Percentiles rank a stretch among this genome's conserved stretches.
Evolutionary conservation across 1,140 invertebrate species (phyloP).

Genomic region (Neuroterus valhalla): DNA sequence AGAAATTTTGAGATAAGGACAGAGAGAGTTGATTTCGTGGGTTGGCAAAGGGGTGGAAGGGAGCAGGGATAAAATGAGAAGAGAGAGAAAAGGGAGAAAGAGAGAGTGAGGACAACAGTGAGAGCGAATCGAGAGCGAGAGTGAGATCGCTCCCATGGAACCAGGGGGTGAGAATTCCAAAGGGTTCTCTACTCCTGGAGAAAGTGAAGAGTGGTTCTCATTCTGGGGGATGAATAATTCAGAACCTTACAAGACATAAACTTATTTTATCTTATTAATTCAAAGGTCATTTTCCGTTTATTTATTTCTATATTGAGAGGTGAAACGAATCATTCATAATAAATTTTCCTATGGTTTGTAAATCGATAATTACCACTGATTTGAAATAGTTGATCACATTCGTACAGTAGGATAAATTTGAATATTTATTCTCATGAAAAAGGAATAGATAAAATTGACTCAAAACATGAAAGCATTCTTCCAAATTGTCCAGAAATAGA

Average conservation of each 20-base stretch:
- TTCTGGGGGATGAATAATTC: constrained; percentile 32
- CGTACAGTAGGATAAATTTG: too few species aligned
- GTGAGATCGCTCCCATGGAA: constrained; percentile 61
- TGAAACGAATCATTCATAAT: too few species aligned
- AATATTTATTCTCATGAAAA: too few species aligned
- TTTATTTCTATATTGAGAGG: background rate
- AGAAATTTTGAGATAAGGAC: constrained; percentile 32
- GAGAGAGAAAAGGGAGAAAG: constrained; percentile 30
- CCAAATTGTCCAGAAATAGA: background rate
- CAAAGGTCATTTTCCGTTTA: constrained; percentile 11
- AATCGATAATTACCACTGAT: too few species aligned
- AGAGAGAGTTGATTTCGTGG: constrained; percentile 39
- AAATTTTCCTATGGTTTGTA: too few species aligned
- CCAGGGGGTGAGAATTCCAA: constrained; percentile 67
- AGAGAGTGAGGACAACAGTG: constrained; percentile 57
- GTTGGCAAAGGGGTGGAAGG: constrained; percentile 54
- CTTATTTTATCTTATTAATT: background rate
- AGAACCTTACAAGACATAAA: background rate
- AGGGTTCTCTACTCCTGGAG: constrained; percentile 64
- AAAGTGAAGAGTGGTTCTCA: constrained; percentile 72
- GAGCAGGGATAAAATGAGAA: constrained; percentile 65
- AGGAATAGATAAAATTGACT: too few species aligned
- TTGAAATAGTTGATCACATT: too few species aligned
- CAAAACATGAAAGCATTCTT: too few species aligned
- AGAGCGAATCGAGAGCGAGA: constrained; percentile 69